Conservation (phyloP, 2,113 vertebrate genomes). For the Centropus unirufus region DNA sequence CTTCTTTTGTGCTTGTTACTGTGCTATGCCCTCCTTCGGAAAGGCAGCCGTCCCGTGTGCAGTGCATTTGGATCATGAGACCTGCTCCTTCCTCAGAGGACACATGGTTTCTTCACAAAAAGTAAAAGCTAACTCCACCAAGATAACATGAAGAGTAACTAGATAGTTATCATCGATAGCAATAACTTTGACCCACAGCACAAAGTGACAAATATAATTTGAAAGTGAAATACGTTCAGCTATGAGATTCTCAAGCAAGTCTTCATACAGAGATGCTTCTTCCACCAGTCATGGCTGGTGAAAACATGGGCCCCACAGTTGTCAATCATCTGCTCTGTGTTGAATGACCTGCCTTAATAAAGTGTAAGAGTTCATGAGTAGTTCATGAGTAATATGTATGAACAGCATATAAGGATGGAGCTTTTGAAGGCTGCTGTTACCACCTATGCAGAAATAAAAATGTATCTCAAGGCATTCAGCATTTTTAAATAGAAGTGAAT, state of each 20-base stretch:
- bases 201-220: neutral
- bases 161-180: neutral
- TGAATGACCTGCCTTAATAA: neutral
- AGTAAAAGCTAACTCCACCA: neutral
- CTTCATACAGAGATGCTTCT: neutral
- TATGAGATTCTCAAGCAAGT: neutral
- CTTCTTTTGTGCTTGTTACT: neutral
- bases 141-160: neutral
- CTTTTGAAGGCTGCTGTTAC: neutral
- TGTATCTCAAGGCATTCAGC: neutral
- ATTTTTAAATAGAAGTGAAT: neutral
- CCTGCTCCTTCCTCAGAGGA: neutral
- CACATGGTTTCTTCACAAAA: neutral
- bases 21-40: neutral
- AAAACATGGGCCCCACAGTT: fast-evolving
- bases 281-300: neutral
- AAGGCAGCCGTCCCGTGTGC: neutral
- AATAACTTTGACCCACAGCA: neutral
- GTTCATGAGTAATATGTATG: neutral
- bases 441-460: neutral
- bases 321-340: neutral
- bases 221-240: neutral
- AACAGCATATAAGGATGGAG: neutral
- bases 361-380: too few relatives aligned
- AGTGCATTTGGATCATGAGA: neutral